phyloP scores from a whole-genome alignment of 1,140 invertebrate species.

The Hydropsyche tenuis region DNA sequence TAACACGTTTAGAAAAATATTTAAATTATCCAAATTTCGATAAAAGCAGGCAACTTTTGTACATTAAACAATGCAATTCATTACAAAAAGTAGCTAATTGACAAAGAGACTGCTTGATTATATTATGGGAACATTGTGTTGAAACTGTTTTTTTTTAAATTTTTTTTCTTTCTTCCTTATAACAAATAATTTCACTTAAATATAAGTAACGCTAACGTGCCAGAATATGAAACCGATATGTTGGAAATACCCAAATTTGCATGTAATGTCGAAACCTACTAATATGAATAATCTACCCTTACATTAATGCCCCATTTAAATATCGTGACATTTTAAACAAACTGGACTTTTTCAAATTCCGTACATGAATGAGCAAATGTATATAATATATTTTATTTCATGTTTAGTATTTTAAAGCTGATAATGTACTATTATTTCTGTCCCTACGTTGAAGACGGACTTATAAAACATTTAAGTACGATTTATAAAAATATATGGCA shows the following conservation, averaged over 20 bases:
- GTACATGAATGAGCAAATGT: conserved; percentile 42
- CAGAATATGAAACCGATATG: conserved; percentile 47
- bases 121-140: not conserved
- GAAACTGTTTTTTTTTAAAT: too few relatives aligned
- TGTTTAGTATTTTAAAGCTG: conserved; percentile 45
- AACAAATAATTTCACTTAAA: conserved; percentile 35
- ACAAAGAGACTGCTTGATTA: conserved; percentile 31
- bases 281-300: conserved; percentile 33
- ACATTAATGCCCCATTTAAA: conserved; percentile 16
- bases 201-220: conserved; percentile 27
- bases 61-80: conserved; percentile 33
- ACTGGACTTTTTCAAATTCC: conserved; percentile 6
- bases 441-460: conserved; percentile 39
- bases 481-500: conserved; percentile 49
- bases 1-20: conserved; percentile 45
- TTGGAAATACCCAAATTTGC: conserved; percentile 45
- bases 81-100: conserved; percentile 29
- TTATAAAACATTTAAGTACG: conserved; percentile 39
- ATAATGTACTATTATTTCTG: conserved; percentile 45
- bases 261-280: conserved; percentile 32
- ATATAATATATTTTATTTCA: conserved; percentile 14
- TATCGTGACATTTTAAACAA: conserved; percentile 25
- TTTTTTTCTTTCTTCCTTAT: not conserved
- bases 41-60: conserved; percentile 38
- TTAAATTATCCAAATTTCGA: conserved; percentile 11